Base-by-base conservation (phyloP, 2,888 invertebrate genomes). In the Cinara cedri region DNA sequence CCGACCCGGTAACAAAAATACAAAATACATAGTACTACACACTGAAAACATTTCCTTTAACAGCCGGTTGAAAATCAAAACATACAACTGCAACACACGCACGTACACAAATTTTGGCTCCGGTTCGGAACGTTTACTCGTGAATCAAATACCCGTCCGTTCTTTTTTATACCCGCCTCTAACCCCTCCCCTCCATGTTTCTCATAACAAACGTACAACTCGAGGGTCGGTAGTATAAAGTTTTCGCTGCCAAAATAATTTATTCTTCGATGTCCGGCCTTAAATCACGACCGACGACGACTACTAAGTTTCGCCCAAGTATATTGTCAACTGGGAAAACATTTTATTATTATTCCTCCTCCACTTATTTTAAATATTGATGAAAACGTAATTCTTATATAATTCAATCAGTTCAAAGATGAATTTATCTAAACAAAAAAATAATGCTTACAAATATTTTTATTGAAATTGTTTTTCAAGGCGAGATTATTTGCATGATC, bases 231-330 rank as follows among this genome's bases (percentile, higher is more conserved):
- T 54, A 34, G 6, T 34, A 34, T 6, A 76, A 76, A 76, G 76
- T 76, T 76, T 76, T 26, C 76, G 46, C 19, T 76, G 66, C 66
- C 76, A 66, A 76, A 66, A 76, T 68, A 66, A 76, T 68, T 76
- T 76, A 76, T 76, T 66, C 66, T 26, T 55, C 19, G n/a, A n/a
- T 26, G 66, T 68, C 65, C 55, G 65, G 55, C 76, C 46, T 68
- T 76, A 76, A 76, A 76, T 76, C 76, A 76, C 76, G 26, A 16
- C 54, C 34, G 34, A 34, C 34, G 34, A 34, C 34, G 34, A 34
- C 34, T 34, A 34, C 34, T 34, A 34, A 66, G 66, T 55, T 66
- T 46, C 66, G 46, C 14, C 55, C n/a, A 6, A 66, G 24, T 57
- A n/a, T 54, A 26, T n/a, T 44, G 66, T 75, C 44, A 66, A 65